Evolutionary conservation across 2,888 invertebrate species (phyloP), one percentile per base, ranked within the genome.

Genomic region (Yponomeuta cagnagella): DNA sequence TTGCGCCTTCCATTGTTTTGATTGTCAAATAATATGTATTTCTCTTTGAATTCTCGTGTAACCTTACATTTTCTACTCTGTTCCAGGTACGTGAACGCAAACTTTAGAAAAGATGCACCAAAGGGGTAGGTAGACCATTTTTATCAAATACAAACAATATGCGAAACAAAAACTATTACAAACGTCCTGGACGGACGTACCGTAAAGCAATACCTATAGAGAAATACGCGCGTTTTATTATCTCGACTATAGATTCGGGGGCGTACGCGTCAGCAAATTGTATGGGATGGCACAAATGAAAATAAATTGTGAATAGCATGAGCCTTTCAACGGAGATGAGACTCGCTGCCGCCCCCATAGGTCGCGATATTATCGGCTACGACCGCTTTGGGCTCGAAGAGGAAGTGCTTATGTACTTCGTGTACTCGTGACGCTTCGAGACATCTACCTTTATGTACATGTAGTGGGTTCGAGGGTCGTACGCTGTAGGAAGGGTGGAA

Each of bases 301-400:
- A 87, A 89, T 88, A 88, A 87, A 89, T 86, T 82, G 82, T 80
- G 81, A 82, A 87, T 88, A 86, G 84, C 83, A 82, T 76, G 82
- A 85, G 82, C 82, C 88, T 87, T 82, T 87, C 82, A 82, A n/a
- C 77, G 76, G 76, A 85, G 87, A 88, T 88, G 88, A 87, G 89
- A 89, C 89, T 88, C 85, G 84, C 82, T 82, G 82, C 83, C 82
- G 77, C 74, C 77, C 79, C 81, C 77, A 75, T 79, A 63, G 33
- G 77, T 77, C 77, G 76, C 72, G 82, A 84, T 85, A 87, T 86
- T 84, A 87, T 87, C 85, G 83, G 85, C 86, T 84, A 86, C 72
- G 63, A 63, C 48, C 71, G 69, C 15, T 68, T 48, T 23, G 48
- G 23, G 48, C 10, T 68, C n/a, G 15, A 23, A 48, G 48, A 43